Conservation (phyloP, 2,797 vertebrate genomes). For the Percopsis omiscomaycus region DNA sequence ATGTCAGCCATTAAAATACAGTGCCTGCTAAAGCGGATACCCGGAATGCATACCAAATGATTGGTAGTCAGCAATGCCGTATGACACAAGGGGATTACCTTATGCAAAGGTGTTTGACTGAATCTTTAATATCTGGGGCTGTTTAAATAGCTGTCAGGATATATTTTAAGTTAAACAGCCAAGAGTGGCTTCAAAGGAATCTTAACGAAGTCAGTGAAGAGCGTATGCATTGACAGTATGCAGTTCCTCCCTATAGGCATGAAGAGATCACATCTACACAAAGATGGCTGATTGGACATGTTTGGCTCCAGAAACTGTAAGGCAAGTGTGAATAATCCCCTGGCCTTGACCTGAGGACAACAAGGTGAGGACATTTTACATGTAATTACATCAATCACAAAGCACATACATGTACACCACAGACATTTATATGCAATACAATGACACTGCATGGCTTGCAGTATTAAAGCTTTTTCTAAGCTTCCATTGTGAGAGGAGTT, state of each 20-base stretch:
- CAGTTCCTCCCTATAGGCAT: slow-evolving; percentile 23
- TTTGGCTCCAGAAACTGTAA: slow-evolving; percentile 54
- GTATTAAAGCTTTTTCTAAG: slow-evolving; percentile 35
- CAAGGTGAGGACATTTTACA: slow-evolving; percentile 56
- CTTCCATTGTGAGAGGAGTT: slow-evolving; percentile 49
- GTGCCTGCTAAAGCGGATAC: slow-evolving; percentile 54
- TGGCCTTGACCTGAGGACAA: slow-evolving; percentile 65
- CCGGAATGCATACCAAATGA: slow-evolving; percentile 67
- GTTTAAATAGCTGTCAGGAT: slow-evolving; percentile 61
- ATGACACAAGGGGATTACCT: slow-evolving; percentile 59
- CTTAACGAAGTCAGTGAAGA: slow-evolving; percentile 36
- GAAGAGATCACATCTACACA: slow-evolving; percentile 31
- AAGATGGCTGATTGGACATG: slow-evolving; percentile 48
- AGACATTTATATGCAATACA: slow-evolving; percentile 58
- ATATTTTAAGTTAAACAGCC: slow-evolving; percentile 49
- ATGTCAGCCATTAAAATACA: slow-evolving; percentile 72
- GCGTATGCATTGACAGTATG: slow-evolving; percentile 39
- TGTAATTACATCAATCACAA: slow-evolving; percentile 75
- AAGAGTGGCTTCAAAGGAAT: slow-evolving; percentile 35
- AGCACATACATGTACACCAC: slow-evolving; percentile 54
- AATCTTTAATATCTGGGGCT: slow-evolving; percentile 57
- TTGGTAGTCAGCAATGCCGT: slow-evolving; percentile 63
- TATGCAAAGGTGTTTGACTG: slow-evolving; percentile 60
- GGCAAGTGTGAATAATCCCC: slow-evolving; percentile 66
- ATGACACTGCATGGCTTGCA: slow-evolving; percentile 46